A percentile compares a stretch with the other conserved stretches of the same genome.
phyloP scores from a whole-genome alignment of 2,113 vertebrate genomes.

The Scalopus aquaticus region DNA sequence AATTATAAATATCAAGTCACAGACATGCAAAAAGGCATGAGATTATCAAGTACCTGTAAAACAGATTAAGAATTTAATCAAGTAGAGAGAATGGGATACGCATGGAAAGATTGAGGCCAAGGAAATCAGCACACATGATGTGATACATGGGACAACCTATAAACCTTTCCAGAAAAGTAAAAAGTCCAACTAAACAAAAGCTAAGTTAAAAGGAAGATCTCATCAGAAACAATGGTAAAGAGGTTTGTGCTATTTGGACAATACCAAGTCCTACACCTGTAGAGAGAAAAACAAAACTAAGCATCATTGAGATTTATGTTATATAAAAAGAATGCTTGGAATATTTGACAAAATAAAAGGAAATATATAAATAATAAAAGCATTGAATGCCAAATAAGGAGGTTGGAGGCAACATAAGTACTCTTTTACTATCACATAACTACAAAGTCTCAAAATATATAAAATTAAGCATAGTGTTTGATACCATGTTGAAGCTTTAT shows the following conservation, averaged over 20 bases:
- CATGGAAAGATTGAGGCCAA: not conserved
- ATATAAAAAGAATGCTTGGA: not conserved
- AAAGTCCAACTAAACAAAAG: not conserved
- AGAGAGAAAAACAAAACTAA: not conserved
- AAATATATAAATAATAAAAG: not conserved
- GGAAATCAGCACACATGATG: not conserved
- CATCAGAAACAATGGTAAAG: not conserved
- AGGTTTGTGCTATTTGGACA: not conserved
- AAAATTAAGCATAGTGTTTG: not conserved
- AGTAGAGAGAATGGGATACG: not conserved
- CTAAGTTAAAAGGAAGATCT: not conserved
- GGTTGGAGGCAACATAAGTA: not conserved
- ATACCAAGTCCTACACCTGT: not conserved
- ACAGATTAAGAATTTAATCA: not conserved
- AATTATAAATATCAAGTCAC: conserved; percentile 4
- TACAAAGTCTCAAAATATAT: not conserved
- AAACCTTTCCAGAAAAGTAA: not conserved
- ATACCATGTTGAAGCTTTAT: not conserved
- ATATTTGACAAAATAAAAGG: not conserved
- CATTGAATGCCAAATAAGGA: not conserved
- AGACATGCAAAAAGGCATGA: not conserved
- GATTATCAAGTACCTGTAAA: not conserved
- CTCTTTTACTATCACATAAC: not conserved
- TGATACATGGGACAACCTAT: not conserved
- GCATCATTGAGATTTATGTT: not conserved